A percentile compares a stretch with the other conserved stretches of the same genome.
Evolutionary conservation across 1,140 invertebrate genomes (phyloP).

Genomic region (Ceratina calcarata): DNA sequence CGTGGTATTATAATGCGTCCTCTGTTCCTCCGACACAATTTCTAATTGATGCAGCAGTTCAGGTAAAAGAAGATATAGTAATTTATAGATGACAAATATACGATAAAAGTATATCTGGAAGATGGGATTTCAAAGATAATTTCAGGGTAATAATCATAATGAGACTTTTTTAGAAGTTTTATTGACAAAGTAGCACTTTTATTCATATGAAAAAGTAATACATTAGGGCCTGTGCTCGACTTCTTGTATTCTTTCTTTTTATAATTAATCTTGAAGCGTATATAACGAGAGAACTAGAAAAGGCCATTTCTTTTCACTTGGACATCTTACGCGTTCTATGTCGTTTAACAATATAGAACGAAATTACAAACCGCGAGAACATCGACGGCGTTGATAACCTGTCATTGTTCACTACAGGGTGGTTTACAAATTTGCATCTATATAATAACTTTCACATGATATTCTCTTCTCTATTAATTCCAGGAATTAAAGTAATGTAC

Average conservation of each 20-base stretch:
- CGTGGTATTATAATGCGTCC: too few species aligned
- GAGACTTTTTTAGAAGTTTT: constrained; percentile 41
- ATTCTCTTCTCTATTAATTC: constrained; percentile 21
- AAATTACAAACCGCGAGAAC: constrained; percentile 38
- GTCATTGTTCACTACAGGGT: constrained; percentile 30
- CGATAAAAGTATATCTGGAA: too few species aligned
- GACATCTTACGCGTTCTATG: constrained; percentile 43
- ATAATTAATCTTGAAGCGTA: constrained; percentile 53
- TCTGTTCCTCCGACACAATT: too few species aligned
- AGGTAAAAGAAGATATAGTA: too few species aligned
- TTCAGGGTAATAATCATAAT: too few species aligned
- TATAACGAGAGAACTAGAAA: constrained; percentile 62
- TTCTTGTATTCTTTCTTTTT: constrained; percentile 33
- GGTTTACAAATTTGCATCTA: constrained; percentile 34
- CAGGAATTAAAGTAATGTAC: constrained; percentile 33
- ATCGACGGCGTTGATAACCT: constrained; percentile 19
- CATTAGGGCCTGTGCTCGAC: constrained; percentile 67
- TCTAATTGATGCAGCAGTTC: too few species aligned
- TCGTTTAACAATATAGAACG: constrained; percentile 27
- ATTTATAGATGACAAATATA: too few species aligned
- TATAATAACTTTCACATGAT: constrained; percentile 19
- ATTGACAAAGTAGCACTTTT: constrained; percentile 79
- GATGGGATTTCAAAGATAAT: too few species aligned
- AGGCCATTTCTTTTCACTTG: constrained; percentile 56
- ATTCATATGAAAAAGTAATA: constrained; percentile 79